Conservation (phyloP, 1,140 invertebrate genomes). For the Sarcophaga bullata region DNA sequence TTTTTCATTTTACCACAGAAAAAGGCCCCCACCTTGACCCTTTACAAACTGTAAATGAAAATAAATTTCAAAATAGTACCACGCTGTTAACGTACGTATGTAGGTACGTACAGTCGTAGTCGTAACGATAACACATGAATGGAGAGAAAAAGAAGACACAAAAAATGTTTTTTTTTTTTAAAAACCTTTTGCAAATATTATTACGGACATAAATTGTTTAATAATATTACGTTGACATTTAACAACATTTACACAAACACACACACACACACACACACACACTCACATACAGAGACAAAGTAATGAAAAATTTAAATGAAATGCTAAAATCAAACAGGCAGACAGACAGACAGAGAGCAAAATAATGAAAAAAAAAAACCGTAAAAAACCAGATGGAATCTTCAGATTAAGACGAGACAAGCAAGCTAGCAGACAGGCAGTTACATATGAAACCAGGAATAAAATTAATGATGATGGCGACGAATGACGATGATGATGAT, state of each 20-base stretch:
- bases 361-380: neutral
- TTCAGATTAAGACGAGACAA: neutral
- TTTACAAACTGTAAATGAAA: neutral
- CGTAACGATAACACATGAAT: too few relatives aligned
- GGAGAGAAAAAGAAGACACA: too few relatives aligned
- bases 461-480: too few relatives aligned
- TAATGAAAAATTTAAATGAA: neutral
- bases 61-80: neutral
- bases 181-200: conserved; percentile 15
- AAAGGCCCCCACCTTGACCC: conserved; percentile 32
- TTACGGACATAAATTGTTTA: conserved; percentile 35
- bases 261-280: neutral
- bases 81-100: neutral
- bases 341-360: neutral
- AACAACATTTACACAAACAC: neutral
- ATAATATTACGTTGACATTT: conserved; percentile 39
- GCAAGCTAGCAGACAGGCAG: too few relatives aligned
- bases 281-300: neutral
- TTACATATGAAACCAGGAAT: too few relatives aligned
- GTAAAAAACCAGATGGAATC: neutral
- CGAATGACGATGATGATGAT: neutral
- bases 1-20: neutral
- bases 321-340: neutral
- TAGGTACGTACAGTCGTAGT: too few relatives aligned
- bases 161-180: neutral